Evolutionary conservation across 2,113 vertebrate species (phyloP), one percentile per base, ranked within the genome.

Genomic region (Osmerus eperlanus): DNA sequence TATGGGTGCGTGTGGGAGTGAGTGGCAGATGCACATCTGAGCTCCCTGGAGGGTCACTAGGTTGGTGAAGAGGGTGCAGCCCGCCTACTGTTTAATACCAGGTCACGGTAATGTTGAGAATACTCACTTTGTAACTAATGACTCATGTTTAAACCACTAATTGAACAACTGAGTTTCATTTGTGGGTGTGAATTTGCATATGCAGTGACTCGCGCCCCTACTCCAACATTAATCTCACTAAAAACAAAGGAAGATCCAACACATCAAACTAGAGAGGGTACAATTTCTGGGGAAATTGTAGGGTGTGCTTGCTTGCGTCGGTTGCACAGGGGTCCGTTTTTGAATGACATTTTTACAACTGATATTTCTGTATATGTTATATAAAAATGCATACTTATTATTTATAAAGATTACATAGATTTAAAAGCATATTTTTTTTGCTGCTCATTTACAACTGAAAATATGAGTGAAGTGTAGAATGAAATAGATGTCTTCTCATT

Each of bases 181-280:
- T 12, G 81, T 80, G 72, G 82, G 78, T 72, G 78, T 68, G 51
- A 36, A 81, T 84, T 74, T 75, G 52, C 75, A 79, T 85, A 73
- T 21, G 5, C 53, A 66, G 9, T 47, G 9, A 7, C 41, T 47
- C 21, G 41, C 28, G 4, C 28, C 14, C 1, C 15, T 25, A 19
- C 21, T 55, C 15, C 3, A 5, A 14, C 18, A 28, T 18, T 55
- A n/a, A 29, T 65, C 60, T 28, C 56, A 1, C 65, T 6, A 13
- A 68, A 66, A 80, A 67, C 53, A 80, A 68, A 36, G 70, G 16
- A 62, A 52, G 67, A 64, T 65, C 32, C 52, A 54, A 68, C 29
- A 71, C n/a, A 78, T 4, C 29, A 51, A 0, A n/a, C n/a, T n/a
- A n/a, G n/a, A n/a, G n/a, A n/a, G n/a, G n/a, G n/a, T n/a, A n/a